Evolutionary conservation across 2,797 vertebrate genomes (phyloP).

Genomic region (Cyclopterus lumpus): DNA sequence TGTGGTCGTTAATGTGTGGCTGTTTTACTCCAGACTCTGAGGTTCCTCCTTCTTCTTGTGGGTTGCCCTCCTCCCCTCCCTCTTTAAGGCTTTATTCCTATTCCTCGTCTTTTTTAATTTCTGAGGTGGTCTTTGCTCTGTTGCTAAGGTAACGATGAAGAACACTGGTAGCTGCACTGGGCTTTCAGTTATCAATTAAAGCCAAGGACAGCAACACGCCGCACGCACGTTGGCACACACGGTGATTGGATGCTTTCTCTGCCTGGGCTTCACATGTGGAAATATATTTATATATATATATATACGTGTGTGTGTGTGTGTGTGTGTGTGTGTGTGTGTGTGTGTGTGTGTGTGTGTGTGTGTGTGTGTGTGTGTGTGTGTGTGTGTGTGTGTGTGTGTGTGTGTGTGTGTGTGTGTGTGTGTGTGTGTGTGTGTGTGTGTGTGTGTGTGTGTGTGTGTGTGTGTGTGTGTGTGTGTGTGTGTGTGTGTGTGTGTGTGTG

Average conservation of each 20-base stretch:
- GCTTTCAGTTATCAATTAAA: conserved; percentile 79
- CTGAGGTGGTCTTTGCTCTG: conserved; percentile 75
- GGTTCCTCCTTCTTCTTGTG: background rate
- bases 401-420: conserved; percentile 22
- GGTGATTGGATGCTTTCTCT: background rate
- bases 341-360: conserved; percentile 7
- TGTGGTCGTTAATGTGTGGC: conserved; percentile 38
- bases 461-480: conserved; percentile 18
- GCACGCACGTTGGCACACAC: conserved; percentile 30
- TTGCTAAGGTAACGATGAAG: conserved; percentile 82
- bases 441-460: conserved; percentile 18
- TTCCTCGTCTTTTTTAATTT: conserved; percentile 61
- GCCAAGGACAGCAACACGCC: conserved; percentile 60
- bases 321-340: conserved; percentile 20
- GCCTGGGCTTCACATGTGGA: conserved; percentile 14
- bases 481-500: conserved; percentile 21
- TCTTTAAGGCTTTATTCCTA: conserved; percentile 38
- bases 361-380: conserved; percentile 19
- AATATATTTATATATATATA: background rate
- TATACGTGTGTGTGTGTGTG: conserved; percentile 13
- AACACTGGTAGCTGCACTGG: conserved; percentile 61
- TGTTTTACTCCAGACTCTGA: conserved; percentile 37
- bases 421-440: conserved; percentile 14
- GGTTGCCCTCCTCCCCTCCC: background rate
- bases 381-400: conserved; percentile 11